These are phyloP conservation scores for Drosophila nasuta DNA, from an alignment of 1,140 invertebrate species.

Conservation along the genomic window DNA sequence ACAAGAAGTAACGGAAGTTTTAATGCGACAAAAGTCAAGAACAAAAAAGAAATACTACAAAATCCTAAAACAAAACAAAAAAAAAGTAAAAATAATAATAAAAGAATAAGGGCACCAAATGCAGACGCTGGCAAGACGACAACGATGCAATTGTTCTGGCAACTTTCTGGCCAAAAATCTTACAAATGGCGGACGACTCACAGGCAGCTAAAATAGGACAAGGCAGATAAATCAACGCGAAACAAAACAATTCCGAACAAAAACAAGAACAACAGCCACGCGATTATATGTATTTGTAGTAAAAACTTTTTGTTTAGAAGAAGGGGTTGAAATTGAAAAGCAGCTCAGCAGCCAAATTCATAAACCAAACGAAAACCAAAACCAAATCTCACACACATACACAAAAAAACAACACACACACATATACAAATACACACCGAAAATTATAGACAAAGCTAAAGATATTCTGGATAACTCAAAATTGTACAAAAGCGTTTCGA, in stretches of 20 bases:
- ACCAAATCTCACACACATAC: slow-evolving; percentile 33
- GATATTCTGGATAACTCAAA: slow-evolving; percentile 37
- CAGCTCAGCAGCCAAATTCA: slow-evolving; percentile 62
- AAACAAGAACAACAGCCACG: slow-evolving; percentile 53
- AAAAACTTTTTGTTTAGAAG: slow-evolving; percentile 55
- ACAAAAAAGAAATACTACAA: slow-evolving; percentile 55
- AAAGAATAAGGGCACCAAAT: slow-evolving; percentile 53
- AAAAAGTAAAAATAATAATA: slow-evolving; percentile 38
- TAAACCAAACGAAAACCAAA: slow-evolving; percentile 46
- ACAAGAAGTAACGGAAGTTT: slow-evolving; percentile 79
- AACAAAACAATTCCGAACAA: slow-evolving; percentile 69
- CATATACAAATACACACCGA: slow-evolving; percentile 11
- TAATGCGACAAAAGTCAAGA: slow-evolving; percentile 81
- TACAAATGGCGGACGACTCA: slow-evolving; percentile 74
- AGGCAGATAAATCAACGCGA: slow-evolving; percentile 71
- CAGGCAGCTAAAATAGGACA: slow-evolving; percentile 52
- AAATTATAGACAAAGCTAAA: slow-evolving; percentile 29
- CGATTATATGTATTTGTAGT: slow-evolving; percentile 47
- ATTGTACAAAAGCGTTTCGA: slow-evolving; percentile 25
- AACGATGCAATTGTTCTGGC: slow-evolving; percentile 67
- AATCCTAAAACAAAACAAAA: neutral
- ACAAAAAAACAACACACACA: neutral
- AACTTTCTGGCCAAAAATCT: slow-evolving; percentile 77
- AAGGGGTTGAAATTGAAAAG: slow-evolving; percentile 70
- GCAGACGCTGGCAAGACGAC: slow-evolving; percentile 61